A percentile compares a stretch with the other conserved stretches of the same genome.
Evolutionary conservation across 2,113 vertebrate species (phyloP).

Genomic region (Romanogobio albipinnatus): DNA sequence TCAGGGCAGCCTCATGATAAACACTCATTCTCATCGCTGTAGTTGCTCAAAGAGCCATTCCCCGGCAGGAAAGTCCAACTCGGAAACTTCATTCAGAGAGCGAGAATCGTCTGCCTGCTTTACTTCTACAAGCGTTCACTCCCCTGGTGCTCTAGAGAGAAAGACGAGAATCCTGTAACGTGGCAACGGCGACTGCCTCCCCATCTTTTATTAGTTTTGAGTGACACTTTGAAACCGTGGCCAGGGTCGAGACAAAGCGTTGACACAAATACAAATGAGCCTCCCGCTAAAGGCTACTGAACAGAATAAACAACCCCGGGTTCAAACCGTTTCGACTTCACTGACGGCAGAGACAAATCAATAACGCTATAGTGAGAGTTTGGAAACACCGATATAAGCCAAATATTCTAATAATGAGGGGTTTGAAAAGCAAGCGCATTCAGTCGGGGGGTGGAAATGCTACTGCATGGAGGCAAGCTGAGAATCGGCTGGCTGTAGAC

Average conservation of each 20-base stretch:
- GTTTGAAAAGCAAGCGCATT: slow-evolving; percentile 42
- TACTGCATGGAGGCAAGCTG: slow-evolving; percentile 21
- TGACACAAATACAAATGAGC: slow-evolving; percentile 62
- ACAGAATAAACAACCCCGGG: slow-evolving; percentile 35
- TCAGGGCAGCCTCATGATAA: slow-evolving; percentile 64
- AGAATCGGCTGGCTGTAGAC: slow-evolving; percentile 11
- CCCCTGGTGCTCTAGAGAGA: slow-evolving; percentile 48
- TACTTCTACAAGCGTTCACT: slow-evolving; percentile 53
- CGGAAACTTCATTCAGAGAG: slow-evolving; percentile 57
- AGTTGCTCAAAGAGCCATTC: slow-evolving; percentile 15
- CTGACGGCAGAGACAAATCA: slow-evolving; percentile 39
- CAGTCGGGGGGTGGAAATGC: slow-evolving; percentile 40
- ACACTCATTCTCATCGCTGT: slow-evolving; percentile 12
- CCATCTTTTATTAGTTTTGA: slow-evolving; percentile 54
- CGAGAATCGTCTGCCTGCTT: slow-evolving; percentile 49
- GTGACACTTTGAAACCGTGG: slow-evolving; percentile 52
- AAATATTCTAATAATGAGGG: slow-evolving; percentile 42
- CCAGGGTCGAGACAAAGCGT: slow-evolving; percentile 48
- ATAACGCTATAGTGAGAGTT: slow-evolving; percentile 24
- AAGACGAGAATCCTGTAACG: slow-evolving; percentile 52
- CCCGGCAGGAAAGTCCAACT: slow-evolving; percentile 57
- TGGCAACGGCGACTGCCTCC: slow-evolving; percentile 49
- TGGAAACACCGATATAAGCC: neutral
- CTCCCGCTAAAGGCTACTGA: slow-evolving; percentile 50
- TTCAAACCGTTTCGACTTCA: slow-evolving; percentile 48